Conservation (phyloP, 2,113 vertebrate species). For the Anoplopoma fimbria region DNA sequence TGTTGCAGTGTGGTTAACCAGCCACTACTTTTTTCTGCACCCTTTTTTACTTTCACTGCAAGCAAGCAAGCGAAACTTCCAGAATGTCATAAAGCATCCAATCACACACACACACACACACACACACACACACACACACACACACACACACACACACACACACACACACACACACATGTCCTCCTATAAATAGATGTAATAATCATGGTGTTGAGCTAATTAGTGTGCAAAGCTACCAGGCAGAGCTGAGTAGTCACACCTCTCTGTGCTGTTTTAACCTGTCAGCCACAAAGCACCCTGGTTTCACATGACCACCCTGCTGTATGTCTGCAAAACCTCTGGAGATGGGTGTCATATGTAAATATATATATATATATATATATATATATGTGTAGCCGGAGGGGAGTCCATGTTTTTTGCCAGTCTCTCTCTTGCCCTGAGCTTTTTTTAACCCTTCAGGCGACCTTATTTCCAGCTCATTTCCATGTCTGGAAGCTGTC, state of each 20-base stretch:
- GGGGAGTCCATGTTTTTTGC: conserved; percentile 67
- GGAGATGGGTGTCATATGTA: conserved; percentile 21
- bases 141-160: no score
- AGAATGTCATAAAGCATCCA: conserved; percentile 36
- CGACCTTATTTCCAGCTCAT: conserved; percentile 47
- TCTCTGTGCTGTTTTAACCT: conserved; percentile 48
- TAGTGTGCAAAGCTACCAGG: conserved; percentile 23
- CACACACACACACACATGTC: no score
- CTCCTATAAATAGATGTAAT: background rate
- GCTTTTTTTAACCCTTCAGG: conserved; percentile 57
- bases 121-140: no score
- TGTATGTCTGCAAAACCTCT: conserved; percentile 57
- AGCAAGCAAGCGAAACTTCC: no score
- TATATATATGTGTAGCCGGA: conserved; percentile 57
- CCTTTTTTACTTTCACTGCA: conserved; percentile 35
- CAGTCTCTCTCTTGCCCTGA: background rate
- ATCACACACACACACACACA: no score
- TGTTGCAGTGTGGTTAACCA: conserved; percentile 25
- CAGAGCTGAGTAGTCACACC: conserved; percentile 12
- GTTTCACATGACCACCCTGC: conserved; percentile 53
- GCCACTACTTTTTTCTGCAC: conserved; percentile 43
- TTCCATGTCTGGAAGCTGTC: conserved; percentile 30
- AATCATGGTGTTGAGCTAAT: background rate
- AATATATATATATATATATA: background rate
- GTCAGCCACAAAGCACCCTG: conserved; percentile 62